These are phyloP conservation scores for Drosophila pandora DNA, from an alignment of 1,140 invertebrate genomes.

Conservation along the genomic window DNA sequence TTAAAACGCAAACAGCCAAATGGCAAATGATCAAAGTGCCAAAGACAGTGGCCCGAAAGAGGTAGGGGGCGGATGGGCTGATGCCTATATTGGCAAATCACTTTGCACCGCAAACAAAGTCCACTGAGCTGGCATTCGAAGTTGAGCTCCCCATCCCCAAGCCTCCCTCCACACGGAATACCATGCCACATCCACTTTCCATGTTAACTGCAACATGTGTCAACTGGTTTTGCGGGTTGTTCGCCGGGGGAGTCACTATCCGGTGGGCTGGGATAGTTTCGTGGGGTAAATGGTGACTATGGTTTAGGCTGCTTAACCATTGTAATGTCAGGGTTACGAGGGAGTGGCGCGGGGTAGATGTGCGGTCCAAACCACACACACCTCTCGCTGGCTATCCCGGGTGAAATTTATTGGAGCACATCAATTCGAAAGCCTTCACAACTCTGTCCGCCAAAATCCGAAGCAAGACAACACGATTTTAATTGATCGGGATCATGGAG, in stretches of 20 bases:
- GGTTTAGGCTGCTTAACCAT: constrained; percentile 7
- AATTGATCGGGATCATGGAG: constrained; percentile 5
- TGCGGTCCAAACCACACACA: constrained; percentile 7
- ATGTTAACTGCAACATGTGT: constrained; percentile 62
- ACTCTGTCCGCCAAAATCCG: constrained; percentile 10
- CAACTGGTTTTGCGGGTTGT: constrained; percentile 50
- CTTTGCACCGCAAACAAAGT: constrained; percentile 55
- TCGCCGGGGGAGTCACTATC: neutral
- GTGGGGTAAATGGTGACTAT: constrained; percentile 14
- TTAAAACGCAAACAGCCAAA: constrained; percentile 63
- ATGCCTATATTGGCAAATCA: constrained; percentile 50
- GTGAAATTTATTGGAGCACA: constrained; percentile 47
- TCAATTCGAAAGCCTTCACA: constrained; percentile 31
- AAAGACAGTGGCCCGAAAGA: constrained; percentile 37
- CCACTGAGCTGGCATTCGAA: constrained; percentile 33
- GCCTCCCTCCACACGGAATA: constrained; percentile 9
- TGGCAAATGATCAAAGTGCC: constrained; percentile 64
- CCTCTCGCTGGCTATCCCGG: constrained; percentile 19
- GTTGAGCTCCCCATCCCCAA: neutral
- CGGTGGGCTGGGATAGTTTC: neutral
- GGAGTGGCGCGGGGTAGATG: neutral
- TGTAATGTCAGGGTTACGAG: constrained; percentile 15
- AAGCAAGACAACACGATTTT: constrained; percentile 14
- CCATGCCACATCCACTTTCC: constrained; percentile 39
- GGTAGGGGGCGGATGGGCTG: constrained; percentile 8